Evolutionary conservation across 2,113 vertebrate species (phyloP).

Genomic region (Phalacrocorax carbo): DNA sequence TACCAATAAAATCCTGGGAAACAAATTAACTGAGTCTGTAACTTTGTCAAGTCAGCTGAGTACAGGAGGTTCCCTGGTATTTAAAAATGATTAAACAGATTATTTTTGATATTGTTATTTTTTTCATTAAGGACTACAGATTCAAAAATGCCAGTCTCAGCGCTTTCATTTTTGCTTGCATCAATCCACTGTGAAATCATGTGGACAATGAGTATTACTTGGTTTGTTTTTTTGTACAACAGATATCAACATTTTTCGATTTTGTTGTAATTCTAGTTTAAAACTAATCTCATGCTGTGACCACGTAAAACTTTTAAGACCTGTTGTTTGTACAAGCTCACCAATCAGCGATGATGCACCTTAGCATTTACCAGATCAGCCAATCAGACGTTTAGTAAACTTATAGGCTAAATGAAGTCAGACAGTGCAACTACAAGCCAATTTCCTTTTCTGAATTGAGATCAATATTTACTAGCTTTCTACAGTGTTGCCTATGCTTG

Average conservation of each 20-base stretch:
- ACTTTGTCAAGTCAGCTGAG: neutral
- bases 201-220: neutral
- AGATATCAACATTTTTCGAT: neutral
- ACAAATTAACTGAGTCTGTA: neutral
- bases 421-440: conserved; percentile 54
- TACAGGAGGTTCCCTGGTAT: neutral
- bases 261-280: neutral
- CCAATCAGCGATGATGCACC: neutral
- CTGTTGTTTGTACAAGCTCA: neutral
- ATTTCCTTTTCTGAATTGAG: conserved; percentile 71
- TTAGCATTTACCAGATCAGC: neutral
- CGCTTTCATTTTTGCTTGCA: neutral
- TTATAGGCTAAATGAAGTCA: conserved; percentile 49
- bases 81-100: neutral
- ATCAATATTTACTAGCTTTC: conserved; percentile 81
- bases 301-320: neutral
- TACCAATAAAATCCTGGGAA: neutral
- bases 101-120: neutral
- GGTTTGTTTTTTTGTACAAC: neutral
- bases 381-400: neutral
- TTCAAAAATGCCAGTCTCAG: neutral
- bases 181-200: neutral
- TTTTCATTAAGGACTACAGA: neutral
- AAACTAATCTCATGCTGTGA: neutral
- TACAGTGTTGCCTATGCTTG: conserved; percentile 66